A percentile compares a stretch with the other conserved stretches of the same genome.
Evolutionary conservation across 2,888 invertebrate species (phyloP).

Genomic region (Zelleria hepariella): DNA sequence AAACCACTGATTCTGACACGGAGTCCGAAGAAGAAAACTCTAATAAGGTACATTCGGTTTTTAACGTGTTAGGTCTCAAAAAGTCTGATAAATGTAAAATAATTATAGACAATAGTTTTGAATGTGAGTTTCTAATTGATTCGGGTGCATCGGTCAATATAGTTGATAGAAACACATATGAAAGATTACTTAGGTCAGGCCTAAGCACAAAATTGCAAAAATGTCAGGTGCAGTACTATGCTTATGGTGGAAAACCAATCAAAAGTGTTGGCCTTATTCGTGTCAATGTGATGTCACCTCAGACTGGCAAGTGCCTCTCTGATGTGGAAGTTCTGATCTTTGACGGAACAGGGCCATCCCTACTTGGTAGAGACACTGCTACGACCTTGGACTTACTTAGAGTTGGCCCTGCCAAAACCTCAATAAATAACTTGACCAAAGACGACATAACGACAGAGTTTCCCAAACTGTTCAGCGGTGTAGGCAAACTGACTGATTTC

Average conservation of each 20-base stretch:
- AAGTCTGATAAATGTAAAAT: too few species aligned
- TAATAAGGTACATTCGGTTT: not conserved
- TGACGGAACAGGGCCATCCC: not conserved
- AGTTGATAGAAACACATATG: not conserved
- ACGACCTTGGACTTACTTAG: too few species aligned
- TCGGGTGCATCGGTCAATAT: not conserved
- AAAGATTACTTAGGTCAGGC: not conserved
- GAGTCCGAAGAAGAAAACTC: too few species aligned
- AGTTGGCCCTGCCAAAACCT: too few species aligned
- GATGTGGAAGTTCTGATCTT: not conserved
- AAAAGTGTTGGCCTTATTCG: not conserved
- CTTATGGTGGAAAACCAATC: not conserved
- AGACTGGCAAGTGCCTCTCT: not conserved
- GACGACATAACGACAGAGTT: not conserved
- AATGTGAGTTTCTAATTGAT: not conserved
- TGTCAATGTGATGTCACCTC: not conserved
- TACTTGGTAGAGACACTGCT: not conserved
- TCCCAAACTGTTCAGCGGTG: not conserved
- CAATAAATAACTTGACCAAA: not conserved
- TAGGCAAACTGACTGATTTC: constrained; percentile 2
- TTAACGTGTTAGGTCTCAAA: too few species aligned
- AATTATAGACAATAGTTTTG: too few species aligned
- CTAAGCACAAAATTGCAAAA: not conserved
- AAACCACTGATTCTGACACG: not conserved
- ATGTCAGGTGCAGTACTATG: not conserved